Evolutionary conservation across 1,140 invertebrate genomes (phyloP).

Genomic region (Atta cephalotes): DNA sequence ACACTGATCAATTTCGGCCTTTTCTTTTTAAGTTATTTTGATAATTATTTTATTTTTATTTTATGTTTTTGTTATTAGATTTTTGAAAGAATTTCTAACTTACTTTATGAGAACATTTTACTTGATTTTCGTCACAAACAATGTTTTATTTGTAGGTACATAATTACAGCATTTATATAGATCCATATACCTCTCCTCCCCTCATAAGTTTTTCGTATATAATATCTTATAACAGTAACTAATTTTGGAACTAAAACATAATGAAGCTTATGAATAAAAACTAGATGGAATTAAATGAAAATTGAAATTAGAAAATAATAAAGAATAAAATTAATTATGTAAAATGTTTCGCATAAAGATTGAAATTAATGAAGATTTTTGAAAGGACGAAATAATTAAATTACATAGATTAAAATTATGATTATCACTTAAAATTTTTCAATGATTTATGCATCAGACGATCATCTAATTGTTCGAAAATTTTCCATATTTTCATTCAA

Average conservation of each 20-base stretch:
- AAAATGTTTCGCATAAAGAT: background rate
- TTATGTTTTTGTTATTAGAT: background rate
- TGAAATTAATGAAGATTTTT: background rate
- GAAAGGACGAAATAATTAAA: background rate
- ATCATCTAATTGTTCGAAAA: background rate
- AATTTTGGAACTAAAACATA: background rate
- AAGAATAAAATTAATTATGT: background rate
- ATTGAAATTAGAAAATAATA: background rate
- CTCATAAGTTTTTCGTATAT: background rate
- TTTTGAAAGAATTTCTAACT: background rate
- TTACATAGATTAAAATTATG: background rate
- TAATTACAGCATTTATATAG: background rate
- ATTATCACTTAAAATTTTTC: slow-evolving; percentile 16
- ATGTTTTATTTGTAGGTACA: background rate
- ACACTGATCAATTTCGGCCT: background rate
- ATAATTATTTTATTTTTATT: slow-evolving; percentile 16
- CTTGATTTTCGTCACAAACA: background rate
- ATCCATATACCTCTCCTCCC: background rate
- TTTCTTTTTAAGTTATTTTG: background rate
- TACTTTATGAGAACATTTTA: slow-evolving; percentile 1
- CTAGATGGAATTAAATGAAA: background rate
- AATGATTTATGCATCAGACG: background rate
- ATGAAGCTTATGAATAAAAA: background rate
- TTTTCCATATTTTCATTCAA: background rate
- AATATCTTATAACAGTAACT: background rate